phyloP scores from a whole-genome alignment of 2,888 invertebrate genomes.

The Sphaerophoria taeniata region DNA sequence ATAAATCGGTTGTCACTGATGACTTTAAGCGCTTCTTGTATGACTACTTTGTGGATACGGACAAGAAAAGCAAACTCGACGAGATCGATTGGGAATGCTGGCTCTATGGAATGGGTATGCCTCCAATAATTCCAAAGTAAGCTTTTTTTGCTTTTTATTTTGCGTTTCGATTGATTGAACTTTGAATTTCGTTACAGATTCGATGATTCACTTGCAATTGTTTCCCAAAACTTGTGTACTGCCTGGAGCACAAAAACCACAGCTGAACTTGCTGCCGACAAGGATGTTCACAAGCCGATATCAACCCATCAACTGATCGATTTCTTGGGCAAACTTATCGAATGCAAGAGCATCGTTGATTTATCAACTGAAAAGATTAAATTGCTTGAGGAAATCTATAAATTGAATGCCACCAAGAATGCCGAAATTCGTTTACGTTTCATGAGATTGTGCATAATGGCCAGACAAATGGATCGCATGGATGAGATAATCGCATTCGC shows the following conservation, averaged over 20 bases:
- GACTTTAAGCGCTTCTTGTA: conserved; percentile 90
- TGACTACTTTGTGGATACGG: conserved; percentile 87
- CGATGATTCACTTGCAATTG: conserved; percentile 87
- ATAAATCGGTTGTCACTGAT: conserved; percentile 91
- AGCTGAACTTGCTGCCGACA: conserved; percentile 82
- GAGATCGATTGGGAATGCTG: conserved; percentile 93
- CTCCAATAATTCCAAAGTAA: conserved; percentile 92
- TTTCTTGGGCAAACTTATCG: conserved; percentile 88
- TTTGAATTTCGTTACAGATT: conserved; percentile 83
- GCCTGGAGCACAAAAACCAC: conserved; percentile 84
- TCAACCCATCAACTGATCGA: conserved; percentile 87
- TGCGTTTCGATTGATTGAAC: neutral
- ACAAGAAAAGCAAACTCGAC: conserved; percentile 83
- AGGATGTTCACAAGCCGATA: conserved; percentile 84
- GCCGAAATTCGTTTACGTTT: conserved; percentile 91
- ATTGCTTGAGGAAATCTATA: conserved; percentile 86
- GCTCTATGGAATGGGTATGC: conserved; percentile 94
- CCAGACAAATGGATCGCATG: conserved; percentile 87
- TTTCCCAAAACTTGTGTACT: conserved; percentile 85
- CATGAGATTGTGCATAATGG: conserved; percentile 90
- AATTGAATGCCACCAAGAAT: conserved; percentile 87
- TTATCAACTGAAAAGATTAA: conserved; percentile 84
- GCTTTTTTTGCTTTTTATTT: conserved; percentile 75
- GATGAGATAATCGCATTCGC: conserved; percentile 89
- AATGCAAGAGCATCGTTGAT: conserved; percentile 82